These are phyloP conservation scores for Lithophane socia DNA, from an alignment of 2,888 invertebrate species.

Conservation along the genomic window DNA sequence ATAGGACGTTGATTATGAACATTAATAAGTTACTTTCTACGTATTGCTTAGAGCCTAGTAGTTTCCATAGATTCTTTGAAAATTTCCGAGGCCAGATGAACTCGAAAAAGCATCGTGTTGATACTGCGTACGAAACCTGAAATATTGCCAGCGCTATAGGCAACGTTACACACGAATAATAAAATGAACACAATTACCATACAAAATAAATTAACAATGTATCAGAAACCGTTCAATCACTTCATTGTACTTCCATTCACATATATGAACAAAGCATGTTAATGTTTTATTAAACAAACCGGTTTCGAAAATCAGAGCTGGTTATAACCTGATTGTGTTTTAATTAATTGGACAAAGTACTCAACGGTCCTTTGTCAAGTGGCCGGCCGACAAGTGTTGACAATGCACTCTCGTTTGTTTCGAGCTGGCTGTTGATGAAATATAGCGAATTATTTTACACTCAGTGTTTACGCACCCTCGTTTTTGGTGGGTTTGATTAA, in stretches of 20 bases:
- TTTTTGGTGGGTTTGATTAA: not conserved
- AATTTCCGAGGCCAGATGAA: not conserved
- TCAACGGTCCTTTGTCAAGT: slow-evolving; percentile 28
- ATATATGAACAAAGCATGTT: slow-evolving; percentile 20
- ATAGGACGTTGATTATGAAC: not conserved
- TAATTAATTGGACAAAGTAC: slow-evolving; percentile 36
- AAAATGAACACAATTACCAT: not conserved
- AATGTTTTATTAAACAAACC: slow-evolving; percentile 5
- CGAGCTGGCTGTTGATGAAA: slow-evolving; percentile 15
- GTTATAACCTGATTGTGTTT: slow-evolving; percentile 25
- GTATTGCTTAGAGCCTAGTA: not conserved
- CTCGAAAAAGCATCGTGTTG: not conserved
- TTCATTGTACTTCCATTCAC: slow-evolving; percentile 16
- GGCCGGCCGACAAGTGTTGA: slow-evolving; percentile 27
- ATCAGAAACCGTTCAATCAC: slow-evolving; percentile 13
- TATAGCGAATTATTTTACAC: not conserved
- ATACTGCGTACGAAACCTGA: not conserved
- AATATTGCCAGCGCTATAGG: not conserved
- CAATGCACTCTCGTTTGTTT: slow-evolving; percentile 18
- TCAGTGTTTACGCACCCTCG: not conserved
- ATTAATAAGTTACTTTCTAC: not conserved
- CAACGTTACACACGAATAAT: not conserved
- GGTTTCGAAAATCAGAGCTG: slow-evolving; percentile 4
- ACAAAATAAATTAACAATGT: slow-evolving; percentile 8
- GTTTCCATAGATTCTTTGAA: not conserved